Percentiles rank a stretch among this genome's conserved stretches.
Conservation (phyloP, 2,888 invertebrate genomes). For the Zaprionus obscuricornis region DNA sequence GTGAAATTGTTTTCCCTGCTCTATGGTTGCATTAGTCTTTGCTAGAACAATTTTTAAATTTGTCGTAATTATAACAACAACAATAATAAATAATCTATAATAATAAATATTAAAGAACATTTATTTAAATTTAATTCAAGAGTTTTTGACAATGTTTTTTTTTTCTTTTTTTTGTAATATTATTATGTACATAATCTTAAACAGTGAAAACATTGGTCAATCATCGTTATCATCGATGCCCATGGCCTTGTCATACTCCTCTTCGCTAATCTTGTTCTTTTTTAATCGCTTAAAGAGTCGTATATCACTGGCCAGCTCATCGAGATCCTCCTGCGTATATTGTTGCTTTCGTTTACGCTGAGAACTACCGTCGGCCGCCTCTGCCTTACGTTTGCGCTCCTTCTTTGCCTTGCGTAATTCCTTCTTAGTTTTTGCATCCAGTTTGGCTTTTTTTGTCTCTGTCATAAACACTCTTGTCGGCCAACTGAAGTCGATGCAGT, state of each 20-base stretch:
- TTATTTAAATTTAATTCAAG: neutral
- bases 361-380: slow-evolving; percentile 72
- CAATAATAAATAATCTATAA: neutral
- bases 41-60: no score
- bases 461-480: slow-evolving; percentile 92
- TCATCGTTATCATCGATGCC: slow-evolving; percentile 81
- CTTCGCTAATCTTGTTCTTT: slow-evolving; percentile 89
- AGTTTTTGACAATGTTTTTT: no score
- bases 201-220: slow-evolving; percentile 34
- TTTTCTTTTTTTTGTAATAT: no score
- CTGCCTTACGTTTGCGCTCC: slow-evolving; percentile 81
- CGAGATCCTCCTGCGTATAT: slow-evolving; percentile 89
- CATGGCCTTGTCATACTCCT: slow-evolving; percentile 87
- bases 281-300: slow-evolving; percentile 93
- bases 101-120: neutral
- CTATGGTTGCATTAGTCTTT: no score
- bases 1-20: no score
- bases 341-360: slow-evolving; percentile 84
- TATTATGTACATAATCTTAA: slow-evolving; percentile 18
- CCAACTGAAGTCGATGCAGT: slow-evolving; percentile 84
- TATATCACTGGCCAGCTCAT: slow-evolving; percentile 91
- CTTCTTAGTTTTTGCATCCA: slow-evolving; percentile 85
- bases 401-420: slow-evolving; percentile 84
- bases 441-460: slow-evolving; percentile 90
- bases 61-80: no score